Conservation (phyloP, 1,140 invertebrate species). For the Tyrophagus putrescentiae region DNA sequence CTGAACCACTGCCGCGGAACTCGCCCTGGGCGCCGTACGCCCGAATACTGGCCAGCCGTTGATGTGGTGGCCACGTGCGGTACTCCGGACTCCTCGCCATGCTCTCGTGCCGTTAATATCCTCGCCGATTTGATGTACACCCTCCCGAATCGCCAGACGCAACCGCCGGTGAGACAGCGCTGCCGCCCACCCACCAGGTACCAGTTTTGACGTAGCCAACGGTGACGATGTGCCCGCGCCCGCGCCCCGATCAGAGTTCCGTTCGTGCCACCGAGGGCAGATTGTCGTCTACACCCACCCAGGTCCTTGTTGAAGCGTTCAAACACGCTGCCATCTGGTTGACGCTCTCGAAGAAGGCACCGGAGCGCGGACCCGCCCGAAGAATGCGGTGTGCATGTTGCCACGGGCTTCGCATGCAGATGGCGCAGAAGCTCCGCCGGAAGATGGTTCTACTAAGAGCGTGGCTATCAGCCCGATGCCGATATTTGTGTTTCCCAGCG, state of each 20-base stretch:
- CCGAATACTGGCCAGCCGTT: constrained; percentile 38
- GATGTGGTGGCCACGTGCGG: constrained; percentile 37
- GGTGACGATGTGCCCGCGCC: too few species aligned
- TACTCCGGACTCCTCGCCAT: constrained; percentile 39
- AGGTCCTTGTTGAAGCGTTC: constrained; percentile 73
- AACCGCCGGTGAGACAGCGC: too few species aligned
- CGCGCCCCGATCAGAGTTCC: constrained; percentile 57
- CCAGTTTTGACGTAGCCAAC: too few species aligned
- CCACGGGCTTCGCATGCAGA: constrained; percentile 61
- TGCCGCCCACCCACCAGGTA: too few species aligned
- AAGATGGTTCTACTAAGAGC: constrained; percentile 34
- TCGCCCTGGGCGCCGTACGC: constrained; percentile 37
- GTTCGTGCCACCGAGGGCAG: constrained; percentile 63
- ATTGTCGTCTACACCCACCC: constrained; percentile 63
- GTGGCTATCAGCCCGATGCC: constrained; percentile 31
- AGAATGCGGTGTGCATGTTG: constrained; percentile 67
- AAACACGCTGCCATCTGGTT: constrained; percentile 59
- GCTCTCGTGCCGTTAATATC: too few species aligned
- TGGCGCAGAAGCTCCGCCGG: constrained; percentile 55
- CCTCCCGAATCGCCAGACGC: too few species aligned
- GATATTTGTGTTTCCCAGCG: constrained; percentile 25
- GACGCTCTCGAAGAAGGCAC: constrained; percentile 76
- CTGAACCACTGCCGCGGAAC: constrained; percentile 46
- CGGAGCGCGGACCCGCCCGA: constrained; percentile 57
- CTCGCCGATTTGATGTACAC: too few species aligned